Base-by-base conservation (phyloP, 1,140 invertebrate genomes). In the Trichoplusia ni region DNA sequence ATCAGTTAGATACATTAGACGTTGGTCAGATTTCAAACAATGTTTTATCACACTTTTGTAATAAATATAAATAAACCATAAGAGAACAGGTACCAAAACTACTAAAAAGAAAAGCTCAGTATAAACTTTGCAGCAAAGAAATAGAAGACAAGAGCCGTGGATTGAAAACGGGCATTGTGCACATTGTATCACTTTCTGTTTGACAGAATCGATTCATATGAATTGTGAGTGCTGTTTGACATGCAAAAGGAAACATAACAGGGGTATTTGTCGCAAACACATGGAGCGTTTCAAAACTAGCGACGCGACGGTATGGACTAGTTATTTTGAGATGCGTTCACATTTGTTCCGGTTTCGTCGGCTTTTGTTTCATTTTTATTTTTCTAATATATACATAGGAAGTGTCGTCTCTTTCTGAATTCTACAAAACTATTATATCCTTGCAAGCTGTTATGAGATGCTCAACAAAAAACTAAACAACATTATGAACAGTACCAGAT, bases 191-290 rank as follows among this genome's bases (percentile, higher is more conserved):
- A 70, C 53, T 70, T 71, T 75, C 64, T 64, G 64, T 79, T 71
- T 77, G 76, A 69, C 73, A 63, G 69, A 66, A 73, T 82, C 73
- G 69, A 76, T 80, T 79, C 77, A 70, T 73, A 71, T 63, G 67
- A 76, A 72, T 73, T 72, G 69, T 66, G 68, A 64, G 59, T 64
- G 65, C 67, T 69, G 66, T 75, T 78, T 79, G 77, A 77, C 73
- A 74, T 79, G 71, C 72, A 78, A 77, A 79, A 77, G 73, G 69
- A 80, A 75, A 73, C 61, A 73, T 73, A 71, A 67, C 69, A 67
- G 56, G 56, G 49, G 58, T 76, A 75, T 82, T 79, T 80, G 77
- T 82, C 72, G 65, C 62, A 25, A 64, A 49, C 67, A 71, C 61
- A 71, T 46, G 66, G 56, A 44, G 18, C 61, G 42, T 63, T 64